Percentiles rank a stretch among this genome's conserved stretches.
These are phyloP conservation scores for Stictocephala bisonia DNA, from an alignment of 2,888 invertebrate genomes.

Conservation along the genomic window DNA sequence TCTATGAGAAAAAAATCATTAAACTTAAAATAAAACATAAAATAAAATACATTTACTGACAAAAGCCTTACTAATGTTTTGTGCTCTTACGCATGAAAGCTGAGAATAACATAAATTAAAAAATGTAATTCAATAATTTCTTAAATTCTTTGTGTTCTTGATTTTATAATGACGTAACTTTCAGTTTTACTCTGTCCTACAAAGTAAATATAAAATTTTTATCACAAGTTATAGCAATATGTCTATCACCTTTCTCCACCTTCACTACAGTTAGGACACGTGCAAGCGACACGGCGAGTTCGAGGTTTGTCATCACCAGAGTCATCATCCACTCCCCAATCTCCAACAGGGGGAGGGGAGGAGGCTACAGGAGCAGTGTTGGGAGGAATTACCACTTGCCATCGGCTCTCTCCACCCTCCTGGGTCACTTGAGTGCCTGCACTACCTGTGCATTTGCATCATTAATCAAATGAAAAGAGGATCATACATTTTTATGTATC, in stretches of 20 bases:
- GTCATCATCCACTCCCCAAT: conserved; percentile 45
- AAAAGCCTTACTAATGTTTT: too few species aligned
- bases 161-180: too few species aligned
- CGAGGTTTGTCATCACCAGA: conserved; percentile 54
- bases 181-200: too few species aligned
- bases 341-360: conserved; percentile 61
- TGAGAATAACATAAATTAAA: too few species aligned
- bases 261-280: conserved; percentile 96
- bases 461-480: not conserved
- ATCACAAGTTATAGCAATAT: not conserved
- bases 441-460: too few species aligned
- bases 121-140: too few species aligned
- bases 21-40: too few species aligned
- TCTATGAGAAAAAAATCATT: too few species aligned
- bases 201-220: not conserved
- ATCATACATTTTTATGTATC: not conserved
- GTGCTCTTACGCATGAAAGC: too few species aligned
- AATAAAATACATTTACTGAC: too few species aligned
- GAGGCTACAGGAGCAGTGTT: conserved; percentile 64
- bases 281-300: conserved; percentile 89
- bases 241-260: conserved; percentile 74
- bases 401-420: conserved; percentile 31
- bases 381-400: conserved; percentile 61
- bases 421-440: not conserved
- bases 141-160: too few species aligned